Evolutionary conservation across 2,797 vertebrate genomes (phyloP), one percentile per base, ranked within the genome.

Genomic region (Fratercula arctica): DNA sequence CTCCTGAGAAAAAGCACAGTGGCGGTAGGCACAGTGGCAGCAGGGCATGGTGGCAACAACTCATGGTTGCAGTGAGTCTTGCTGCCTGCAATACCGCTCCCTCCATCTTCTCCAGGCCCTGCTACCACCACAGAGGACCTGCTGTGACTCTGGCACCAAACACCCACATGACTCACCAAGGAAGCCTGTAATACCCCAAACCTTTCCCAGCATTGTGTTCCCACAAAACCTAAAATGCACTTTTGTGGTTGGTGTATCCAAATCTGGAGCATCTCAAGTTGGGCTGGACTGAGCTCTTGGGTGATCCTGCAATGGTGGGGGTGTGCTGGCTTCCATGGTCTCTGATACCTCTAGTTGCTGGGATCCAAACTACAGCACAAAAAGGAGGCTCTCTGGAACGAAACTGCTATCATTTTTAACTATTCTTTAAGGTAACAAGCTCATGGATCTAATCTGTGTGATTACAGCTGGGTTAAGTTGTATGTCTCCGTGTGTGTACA

Each of bases 161-260:
- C 37, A 29, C 23, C 41, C 0, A 0, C 5, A 4, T 41, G 35
- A 24, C 37, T 53, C 13, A 1, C 9, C 0, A 0, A 66, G 39
- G 59, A 84, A 75, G 19, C 13, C 37, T 0, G 0, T 3, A 28
- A n/a, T 12, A 48, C 31, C 51, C 18, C 29, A 35, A 68, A 33
- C 4, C 13, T 75, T 66, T 20, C 35, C 35, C 16, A 35, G n/a
- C 4, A 11, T 0, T 0, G 0, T 35, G 73, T 13, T 61, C 31
- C 59, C 54, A 57, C 10, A 24, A 51, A 89, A 18, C 26, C 60
- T 73, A 41, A 69, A 43, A n/a, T 7, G 12, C 13, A 75, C 16
- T 14, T 72, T 43, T 68, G 26, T 16, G 46, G 50, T 11, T 33
- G 51, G 5, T 41, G 45, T 25, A 33, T 25, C 68, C 45, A 41